A percentile compares a stretch with the other conserved stretches of the same genome.
Conservation (phyloP, 2,888 invertebrate species). For the Ormyrus thymus region DNA sequence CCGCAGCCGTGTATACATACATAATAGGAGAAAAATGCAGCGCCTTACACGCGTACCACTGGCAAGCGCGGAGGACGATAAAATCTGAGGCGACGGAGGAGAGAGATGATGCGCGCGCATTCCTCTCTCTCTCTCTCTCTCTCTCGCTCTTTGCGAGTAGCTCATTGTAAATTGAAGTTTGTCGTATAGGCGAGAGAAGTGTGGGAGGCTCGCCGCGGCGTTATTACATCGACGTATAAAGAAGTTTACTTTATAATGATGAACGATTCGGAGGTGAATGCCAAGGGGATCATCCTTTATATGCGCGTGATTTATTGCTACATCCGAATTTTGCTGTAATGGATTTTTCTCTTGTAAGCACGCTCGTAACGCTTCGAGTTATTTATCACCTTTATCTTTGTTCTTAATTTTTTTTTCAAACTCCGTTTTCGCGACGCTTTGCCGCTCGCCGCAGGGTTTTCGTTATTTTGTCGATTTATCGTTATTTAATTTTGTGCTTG, state of each 20-base stretch:
- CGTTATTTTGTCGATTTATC: too few relatives aligned
- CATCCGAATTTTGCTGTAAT: too few relatives aligned
- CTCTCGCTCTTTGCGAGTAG: neutral
- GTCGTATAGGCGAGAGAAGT: neutral
- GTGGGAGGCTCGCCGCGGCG: neutral
- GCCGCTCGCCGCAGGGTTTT: too few relatives aligned
- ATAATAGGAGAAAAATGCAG: conserved; percentile 20
- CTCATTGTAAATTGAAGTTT: conserved; percentile 26
- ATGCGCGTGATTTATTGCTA: too few relatives aligned
- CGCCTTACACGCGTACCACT: conserved; percentile 4
- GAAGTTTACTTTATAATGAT: neutral
- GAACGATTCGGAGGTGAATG: neutral
- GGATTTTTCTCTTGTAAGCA: conserved; percentile 3
- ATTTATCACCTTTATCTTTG: too few relatives aligned
- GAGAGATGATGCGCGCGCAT: conserved; percentile 33
- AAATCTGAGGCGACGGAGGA: conserved; percentile 44
- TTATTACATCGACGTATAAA: too few relatives aligned
- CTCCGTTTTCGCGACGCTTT: too few relatives aligned
- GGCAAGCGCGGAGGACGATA: conserved; percentile 15
- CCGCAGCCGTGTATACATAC: conserved; percentile 8
- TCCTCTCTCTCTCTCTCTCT: neutral
- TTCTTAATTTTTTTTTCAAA: too few relatives aligned
- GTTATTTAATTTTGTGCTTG: too few relatives aligned
- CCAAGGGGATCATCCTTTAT: too few relatives aligned
- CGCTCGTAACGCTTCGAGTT: neutral